Conservation (phyloP, 2,113 vertebrate species). For the Xiphias gladius region DNA sequence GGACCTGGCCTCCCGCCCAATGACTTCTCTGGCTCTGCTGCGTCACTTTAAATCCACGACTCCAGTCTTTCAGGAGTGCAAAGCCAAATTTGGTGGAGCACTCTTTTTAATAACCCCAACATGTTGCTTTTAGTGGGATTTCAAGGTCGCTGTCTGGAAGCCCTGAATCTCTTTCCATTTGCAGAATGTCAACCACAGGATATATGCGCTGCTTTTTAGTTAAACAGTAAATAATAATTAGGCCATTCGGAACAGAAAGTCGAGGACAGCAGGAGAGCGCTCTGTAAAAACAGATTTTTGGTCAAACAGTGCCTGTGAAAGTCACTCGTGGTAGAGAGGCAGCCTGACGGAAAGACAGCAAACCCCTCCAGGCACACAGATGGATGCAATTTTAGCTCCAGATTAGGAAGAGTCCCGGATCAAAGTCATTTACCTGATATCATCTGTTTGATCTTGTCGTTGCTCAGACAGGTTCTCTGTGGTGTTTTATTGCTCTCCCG, state of each 20-base stretch:
- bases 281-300: background rate
- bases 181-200: no score
- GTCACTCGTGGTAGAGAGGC: background rate
- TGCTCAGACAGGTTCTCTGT: no score
- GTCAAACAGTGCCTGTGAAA: background rate
- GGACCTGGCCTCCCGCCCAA: no score
- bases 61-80: background rate
- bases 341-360: background rate
- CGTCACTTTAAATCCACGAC: no score
- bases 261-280: background rate
- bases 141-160: no score
- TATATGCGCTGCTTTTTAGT: no score
- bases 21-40: no score
- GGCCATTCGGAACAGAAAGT: background rate
- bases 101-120: background rate
- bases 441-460: conserved; percentile 16
- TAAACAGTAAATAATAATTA: background rate
- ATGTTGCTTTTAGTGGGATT: background rate
- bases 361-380: background rate
- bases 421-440: conserved; percentile 14
- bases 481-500: background rate
- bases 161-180: background rate
- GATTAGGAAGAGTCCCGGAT: background rate
- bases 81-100: background rate
- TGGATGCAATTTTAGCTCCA: background rate